A percentile compares a stretch with the other conserved stretches of the same genome.
phyloP scores from a whole-genome alignment of 2,113 vertebrate genomes.

The Corythoichthys intestinalis region DNA sequence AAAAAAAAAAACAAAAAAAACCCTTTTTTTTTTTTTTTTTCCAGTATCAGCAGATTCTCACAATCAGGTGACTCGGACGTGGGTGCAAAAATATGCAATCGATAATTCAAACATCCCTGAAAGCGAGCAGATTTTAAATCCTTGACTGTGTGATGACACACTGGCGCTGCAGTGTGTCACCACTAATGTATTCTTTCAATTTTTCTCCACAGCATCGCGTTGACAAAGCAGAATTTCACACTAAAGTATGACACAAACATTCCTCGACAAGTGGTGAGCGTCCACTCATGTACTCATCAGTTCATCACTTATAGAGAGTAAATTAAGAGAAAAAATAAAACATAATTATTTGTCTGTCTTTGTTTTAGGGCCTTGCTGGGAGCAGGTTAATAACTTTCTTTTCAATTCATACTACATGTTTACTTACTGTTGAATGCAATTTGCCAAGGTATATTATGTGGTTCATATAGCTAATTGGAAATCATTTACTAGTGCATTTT shows the following conservation, averaged over 20 bases:
- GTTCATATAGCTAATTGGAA: not conserved
- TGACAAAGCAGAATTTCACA: slow-evolving; percentile 81
- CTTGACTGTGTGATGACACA: too few relatives aligned
- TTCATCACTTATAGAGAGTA: not conserved
- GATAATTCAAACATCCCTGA: too few relatives aligned
- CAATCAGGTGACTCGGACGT: too few relatives aligned
- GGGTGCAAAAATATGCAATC: too few relatives aligned
- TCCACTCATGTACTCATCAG: not conserved
- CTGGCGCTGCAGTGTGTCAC: not conserved
- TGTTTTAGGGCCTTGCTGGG: slow-evolving; percentile 75
- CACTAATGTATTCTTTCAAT: not conserved
- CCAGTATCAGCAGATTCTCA: too few relatives aligned
- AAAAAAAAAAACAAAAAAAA: too few relatives aligned
- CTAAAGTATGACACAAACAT: slow-evolving; percentile 83
- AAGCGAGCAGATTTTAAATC: not conserved
- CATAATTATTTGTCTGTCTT: slow-evolving; percentile 12
- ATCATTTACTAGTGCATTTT: not conserved
- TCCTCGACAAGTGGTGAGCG: slow-evolving; percentile 79
- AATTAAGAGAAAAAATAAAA: not conserved
- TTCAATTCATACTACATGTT: not conserved
- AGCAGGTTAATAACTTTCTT: slow-evolving; percentile 68
- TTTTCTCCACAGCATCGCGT: slow-evolving; percentile 68
- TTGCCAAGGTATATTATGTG: not conserved
- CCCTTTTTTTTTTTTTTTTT: too few relatives aligned
- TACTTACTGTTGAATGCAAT: not conserved